These are phyloP conservation scores for Brachionus plicatilis DNA, from an alignment of 1,140 invertebrate species.

Conservation along the genomic window DNA sequence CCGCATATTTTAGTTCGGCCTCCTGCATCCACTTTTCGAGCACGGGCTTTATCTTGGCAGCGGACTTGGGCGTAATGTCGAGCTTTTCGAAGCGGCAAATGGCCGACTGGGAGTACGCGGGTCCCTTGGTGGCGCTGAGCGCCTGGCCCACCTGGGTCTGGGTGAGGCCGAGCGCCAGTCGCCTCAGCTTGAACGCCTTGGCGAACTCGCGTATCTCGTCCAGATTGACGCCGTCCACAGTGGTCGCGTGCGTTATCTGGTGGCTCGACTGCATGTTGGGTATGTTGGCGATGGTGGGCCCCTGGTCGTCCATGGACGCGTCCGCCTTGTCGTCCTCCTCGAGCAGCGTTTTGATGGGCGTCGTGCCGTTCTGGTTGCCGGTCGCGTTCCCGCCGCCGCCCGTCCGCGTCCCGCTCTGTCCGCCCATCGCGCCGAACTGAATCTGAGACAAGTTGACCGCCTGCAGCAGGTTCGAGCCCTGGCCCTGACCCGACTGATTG, in stretches of 20 bases:
- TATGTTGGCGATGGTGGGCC: constrained; percentile 13
- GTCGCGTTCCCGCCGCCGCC: not conserved
- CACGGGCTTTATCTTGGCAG: constrained; percentile 96
- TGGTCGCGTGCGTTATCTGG: constrained; percentile 59
- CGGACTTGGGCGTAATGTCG: constrained; percentile 97
- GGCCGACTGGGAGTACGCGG: constrained; percentile 94
- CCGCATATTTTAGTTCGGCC: constrained; percentile 71
- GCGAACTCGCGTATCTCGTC: constrained; percentile 98
- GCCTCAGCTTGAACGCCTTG: constrained; percentile 86
- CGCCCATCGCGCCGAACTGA: not conserved
- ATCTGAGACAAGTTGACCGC: constrained; percentile 12
- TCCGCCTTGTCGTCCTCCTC: constrained; percentile 31
- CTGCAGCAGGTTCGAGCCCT: not conserved
- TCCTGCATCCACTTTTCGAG: constrained; percentile 96
- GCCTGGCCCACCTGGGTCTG: constrained; percentile 83
- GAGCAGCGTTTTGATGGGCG: constrained; percentile 29
- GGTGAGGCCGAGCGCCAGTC: constrained; percentile 83
- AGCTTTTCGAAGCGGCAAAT: constrained; percentile 99
- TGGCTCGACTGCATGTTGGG: not conserved
- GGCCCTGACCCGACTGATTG: not conserved
- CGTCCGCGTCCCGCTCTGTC: not conserved
- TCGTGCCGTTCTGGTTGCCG: constrained; percentile 16
- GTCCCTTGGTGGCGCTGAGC: constrained; percentile 86
- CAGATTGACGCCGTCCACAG: constrained; percentile 89
- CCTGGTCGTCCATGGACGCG: not conserved